Evolutionary conservation across 2,797 vertebrate species (phyloP).

Genomic region (Anableps anableps): DNA sequence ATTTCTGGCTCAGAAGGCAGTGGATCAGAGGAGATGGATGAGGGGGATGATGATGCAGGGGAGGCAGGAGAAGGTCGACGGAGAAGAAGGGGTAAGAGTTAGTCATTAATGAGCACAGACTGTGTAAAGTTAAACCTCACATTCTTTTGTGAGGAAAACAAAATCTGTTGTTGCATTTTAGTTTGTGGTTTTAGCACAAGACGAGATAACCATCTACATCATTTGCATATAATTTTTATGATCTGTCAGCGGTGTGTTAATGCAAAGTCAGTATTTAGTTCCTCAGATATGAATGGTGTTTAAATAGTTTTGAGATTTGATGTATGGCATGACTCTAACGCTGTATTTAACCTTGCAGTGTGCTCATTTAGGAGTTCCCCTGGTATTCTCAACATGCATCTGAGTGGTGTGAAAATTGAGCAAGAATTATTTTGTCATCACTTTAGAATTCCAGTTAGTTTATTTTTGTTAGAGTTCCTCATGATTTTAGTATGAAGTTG

Average conservation of each 20-base stretch:
- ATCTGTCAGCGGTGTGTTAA: slow-evolving; percentile 1
- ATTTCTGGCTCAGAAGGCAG: slow-evolving; percentile 96
- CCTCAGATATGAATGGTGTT: slow-evolving; percentile 2
- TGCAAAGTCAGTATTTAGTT: slow-evolving; percentile 29
- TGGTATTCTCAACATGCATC: slow-evolving; percentile 21
- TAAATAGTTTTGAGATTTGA: slow-evolving; percentile 11
- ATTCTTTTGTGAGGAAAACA: not conserved
- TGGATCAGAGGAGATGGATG: slow-evolving; percentile 93
- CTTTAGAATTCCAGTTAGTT: not conserved
- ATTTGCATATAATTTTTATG: not conserved
- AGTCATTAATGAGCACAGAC: not conserved
- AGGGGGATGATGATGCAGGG: slow-evolving; percentile 87
- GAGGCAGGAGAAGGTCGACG: slow-evolving; percentile 90
- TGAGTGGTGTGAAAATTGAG: not conserved
- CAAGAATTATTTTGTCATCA: not conserved
- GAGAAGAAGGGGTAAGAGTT: slow-evolving; percentile 85
- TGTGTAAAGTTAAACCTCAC: not conserved
- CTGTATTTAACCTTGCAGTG: not conserved
- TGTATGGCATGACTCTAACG: not conserved
- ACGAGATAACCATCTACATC: not conserved
- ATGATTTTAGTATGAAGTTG: not conserved
- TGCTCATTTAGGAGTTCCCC: slow-evolving; percentile 51
- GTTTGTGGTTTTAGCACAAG: slow-evolving; percentile 1
- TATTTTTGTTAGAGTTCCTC: not conserved
- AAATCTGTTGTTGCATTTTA: slow-evolving; percentile 7